A percentile compares a stretch with the other conserved stretches of the same genome.
phyloP scores from a whole-genome alignment of 2,797 vertebrate genomes.

The Eupleurogrammus muticus region DNA sequence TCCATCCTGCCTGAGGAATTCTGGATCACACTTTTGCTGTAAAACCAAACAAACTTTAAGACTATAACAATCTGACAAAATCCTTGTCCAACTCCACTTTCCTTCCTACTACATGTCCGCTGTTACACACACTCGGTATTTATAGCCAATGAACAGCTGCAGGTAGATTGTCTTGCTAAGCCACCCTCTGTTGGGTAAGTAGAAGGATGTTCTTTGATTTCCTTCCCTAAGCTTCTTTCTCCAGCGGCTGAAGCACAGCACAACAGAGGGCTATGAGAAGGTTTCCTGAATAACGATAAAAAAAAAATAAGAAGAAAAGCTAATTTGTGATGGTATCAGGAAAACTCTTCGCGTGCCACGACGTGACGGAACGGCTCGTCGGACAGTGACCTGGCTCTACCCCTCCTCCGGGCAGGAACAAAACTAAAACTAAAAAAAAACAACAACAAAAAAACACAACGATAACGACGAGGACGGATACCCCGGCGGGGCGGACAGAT shows the following conservation, averaged over 20 bases:
- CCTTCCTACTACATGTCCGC: background rate
- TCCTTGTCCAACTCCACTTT: background rate
- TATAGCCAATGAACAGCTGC: background rate
- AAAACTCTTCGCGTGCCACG: too few species aligned
- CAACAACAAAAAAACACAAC: conserved; percentile 28
- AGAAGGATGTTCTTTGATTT: conserved; percentile 3
- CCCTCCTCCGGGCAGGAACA: conserved; percentile 1
- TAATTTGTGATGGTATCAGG: conserved; percentile 39
- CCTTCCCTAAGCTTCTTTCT: conserved; percentile 8
- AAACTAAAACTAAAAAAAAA: conserved; percentile 13
- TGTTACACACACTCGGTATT: background rate
- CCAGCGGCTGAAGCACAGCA: background rate
- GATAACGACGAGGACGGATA: too few species aligned
- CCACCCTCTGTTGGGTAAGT: background rate
- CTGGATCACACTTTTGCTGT: background rate
- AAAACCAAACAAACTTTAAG: background rate
- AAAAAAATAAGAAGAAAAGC: conserved; percentile 17
- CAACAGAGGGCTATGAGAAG: background rate
- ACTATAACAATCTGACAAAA: background rate
- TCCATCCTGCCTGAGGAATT: background rate
- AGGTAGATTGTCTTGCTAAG: background rate
- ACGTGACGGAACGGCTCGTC: too few species aligned
- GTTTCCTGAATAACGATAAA: conserved; percentile 12
- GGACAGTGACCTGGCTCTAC: conserved; percentile 7
- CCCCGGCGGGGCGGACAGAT: conserved; percentile 14